Conservation (phyloP, 2,888 invertebrate species). For the Macrophya alboannulata region DNA sequence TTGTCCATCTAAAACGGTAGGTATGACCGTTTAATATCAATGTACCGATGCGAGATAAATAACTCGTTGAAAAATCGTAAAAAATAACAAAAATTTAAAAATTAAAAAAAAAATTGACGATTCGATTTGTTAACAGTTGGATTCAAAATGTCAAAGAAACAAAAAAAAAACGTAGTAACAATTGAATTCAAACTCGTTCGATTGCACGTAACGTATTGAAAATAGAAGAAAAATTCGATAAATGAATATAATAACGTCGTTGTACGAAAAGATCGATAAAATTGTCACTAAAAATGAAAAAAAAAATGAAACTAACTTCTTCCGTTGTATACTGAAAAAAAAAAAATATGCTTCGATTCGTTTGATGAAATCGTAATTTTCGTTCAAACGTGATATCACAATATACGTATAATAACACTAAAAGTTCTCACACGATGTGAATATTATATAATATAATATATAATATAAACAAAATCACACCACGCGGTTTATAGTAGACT, state of each 20-base stretch:
- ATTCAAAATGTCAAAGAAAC: no score
- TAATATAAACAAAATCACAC: conserved; percentile 43
- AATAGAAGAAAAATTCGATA: no score
- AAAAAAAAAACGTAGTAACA: not conserved
- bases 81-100: not conserved
- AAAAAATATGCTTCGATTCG: not conserved
- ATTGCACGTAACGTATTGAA: no score
- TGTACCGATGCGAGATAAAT: not conserved
- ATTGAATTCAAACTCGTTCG: no score
- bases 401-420: conserved; percentile 21
- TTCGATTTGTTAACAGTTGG: no score
- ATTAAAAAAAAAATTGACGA: no score
- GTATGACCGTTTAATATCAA: conserved; percentile 9
- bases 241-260: no score
- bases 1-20: conserved; percentile 85
- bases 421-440: conserved; percentile 29
- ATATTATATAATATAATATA: not conserved
- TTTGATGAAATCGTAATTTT: not conserved
- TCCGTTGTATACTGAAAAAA: not conserved
- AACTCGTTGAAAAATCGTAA: not conserved
- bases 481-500: not conserved
- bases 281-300: no score
- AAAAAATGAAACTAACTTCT: not conserved
- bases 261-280: no score
- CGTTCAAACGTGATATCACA: not conserved